A percentile compares a stretch with the other conserved stretches of the same genome.
Conservation (phyloP, 2,888 invertebrate species). For the Arrhopalites spinosus region DNA sequence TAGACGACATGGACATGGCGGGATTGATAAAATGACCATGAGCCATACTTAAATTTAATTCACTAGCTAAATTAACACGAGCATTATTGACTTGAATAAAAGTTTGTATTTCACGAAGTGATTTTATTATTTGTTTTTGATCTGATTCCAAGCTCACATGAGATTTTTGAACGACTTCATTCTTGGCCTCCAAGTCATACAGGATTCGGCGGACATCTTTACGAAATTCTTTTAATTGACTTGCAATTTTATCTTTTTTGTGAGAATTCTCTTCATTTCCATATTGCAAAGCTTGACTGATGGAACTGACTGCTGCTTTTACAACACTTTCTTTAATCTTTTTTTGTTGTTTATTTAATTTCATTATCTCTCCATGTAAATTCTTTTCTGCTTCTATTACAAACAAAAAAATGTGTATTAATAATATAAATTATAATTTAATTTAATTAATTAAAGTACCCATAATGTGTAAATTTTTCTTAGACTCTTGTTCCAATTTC, state of each 20-base stretch:
- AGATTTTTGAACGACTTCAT: conserved; percentile 44
- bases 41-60: background rate
- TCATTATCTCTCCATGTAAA: conserved; percentile 35
- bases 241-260: conserved; percentile 43
- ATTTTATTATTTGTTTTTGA: conserved; percentile 48
- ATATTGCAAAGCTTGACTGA: conserved; percentile 41
- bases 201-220: conserved; percentile 47
- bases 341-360: conserved; percentile 40
- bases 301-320: conserved; percentile 40
- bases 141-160: conserved; percentile 45
- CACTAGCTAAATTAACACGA: background rate
- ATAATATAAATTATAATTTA: too few relatives aligned
- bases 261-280: conserved; percentile 39
- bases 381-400: conserved; percentile 43
- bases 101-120: conserved; percentile 47
- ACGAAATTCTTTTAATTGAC: conserved; percentile 50
- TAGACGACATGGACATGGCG: background rate
- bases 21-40: background rate
- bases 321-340: conserved; percentile 45
- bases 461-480: conserved; percentile 22
- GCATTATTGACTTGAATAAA: conserved; percentile 40
- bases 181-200: conserved; percentile 42
- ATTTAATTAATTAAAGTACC: conserved; percentile 13
- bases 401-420: background rate
- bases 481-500: conserved; percentile 30